These are phyloP conservation scores for Cerceris rybyensis DNA, from an alignment of 2,888 invertebrate genomes.

Conservation along the genomic window DNA sequence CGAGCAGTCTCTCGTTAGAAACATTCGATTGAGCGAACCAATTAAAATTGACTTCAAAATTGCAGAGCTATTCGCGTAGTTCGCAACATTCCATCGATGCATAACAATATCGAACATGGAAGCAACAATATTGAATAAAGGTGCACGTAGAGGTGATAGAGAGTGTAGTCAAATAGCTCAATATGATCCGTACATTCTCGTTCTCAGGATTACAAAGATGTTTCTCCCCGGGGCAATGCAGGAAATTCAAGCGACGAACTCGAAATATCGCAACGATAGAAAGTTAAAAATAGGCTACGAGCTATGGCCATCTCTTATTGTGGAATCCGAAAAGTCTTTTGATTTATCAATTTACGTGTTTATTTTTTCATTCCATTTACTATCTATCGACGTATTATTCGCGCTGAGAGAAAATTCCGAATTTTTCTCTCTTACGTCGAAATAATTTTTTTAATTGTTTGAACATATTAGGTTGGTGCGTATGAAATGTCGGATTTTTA, in stretches of 20 bases:
- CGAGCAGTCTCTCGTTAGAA: too few relatives aligned
- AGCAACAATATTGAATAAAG: constrained; percentile 3
- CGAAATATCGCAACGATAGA: background rate
- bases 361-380: too few relatives aligned
- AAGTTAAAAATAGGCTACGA: background rate
- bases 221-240: background rate
- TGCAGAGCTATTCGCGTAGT: too few relatives aligned
- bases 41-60: too few relatives aligned
- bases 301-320: background rate
- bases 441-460: too few relatives aligned
- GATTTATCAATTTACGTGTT: too few relatives aligned
- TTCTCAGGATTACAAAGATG: background rate
- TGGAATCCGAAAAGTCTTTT: too few relatives aligned
- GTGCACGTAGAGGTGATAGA: background rate
- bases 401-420: too few relatives aligned
- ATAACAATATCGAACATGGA: background rate
- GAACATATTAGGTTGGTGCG: too few relatives aligned
- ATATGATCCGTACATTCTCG: background rate
- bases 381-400: too few relatives aligned
- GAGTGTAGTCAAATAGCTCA: background rate
- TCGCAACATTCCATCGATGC: background rate
- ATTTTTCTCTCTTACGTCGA: too few relatives aligned
- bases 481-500: too few relatives aligned
- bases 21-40: background rate
- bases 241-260: constrained; percentile 6